Percentiles rank a stretch among this genome's conserved stretches.
These are phyloP conservation scores for Podargus strigoides DNA, from an alignment of 2,797 vertebrate species.

Conservation along the genomic window DNA sequence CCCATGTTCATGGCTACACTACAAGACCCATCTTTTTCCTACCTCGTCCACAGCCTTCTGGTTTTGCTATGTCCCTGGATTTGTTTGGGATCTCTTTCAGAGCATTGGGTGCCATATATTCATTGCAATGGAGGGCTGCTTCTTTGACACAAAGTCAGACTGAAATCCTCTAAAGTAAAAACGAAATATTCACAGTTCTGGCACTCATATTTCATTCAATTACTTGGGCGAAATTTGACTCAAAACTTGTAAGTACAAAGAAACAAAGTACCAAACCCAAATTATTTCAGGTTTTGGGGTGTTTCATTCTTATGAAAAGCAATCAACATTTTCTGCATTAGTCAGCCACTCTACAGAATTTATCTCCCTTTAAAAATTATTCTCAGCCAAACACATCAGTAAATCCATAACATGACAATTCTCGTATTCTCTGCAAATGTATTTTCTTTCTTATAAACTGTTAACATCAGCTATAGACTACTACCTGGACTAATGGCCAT, in stretches of 20 bases:
- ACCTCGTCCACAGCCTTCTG: not conserved
- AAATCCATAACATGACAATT: not conserved
- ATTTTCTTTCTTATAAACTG: not conserved
- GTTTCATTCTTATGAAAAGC: not conserved
- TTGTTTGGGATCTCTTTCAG: not conserved
- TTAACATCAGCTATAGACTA: not conserved
- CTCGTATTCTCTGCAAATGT: not conserved
- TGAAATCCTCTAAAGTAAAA: not conserved
- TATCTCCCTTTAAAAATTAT: not conserved
- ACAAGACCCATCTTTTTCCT: not conserved
- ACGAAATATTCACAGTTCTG: not conserved
- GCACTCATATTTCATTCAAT: not conserved
- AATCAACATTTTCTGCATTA: not conserved
- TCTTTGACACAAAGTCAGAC: not conserved
- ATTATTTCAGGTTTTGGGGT: not conserved
- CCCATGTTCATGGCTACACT: not conserved
- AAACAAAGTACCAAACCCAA: not conserved
- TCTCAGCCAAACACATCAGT: not conserved
- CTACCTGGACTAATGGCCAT: not conserved
- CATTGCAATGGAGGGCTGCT: not conserved
- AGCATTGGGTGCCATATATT: not conserved
- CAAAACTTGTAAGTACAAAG: not conserved
- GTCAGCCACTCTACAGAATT: not conserved
- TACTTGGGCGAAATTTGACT: not conserved
- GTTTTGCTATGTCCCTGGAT: not conserved